These are phyloP conservation scores for Monopterus albus DNA, from an alignment of 2,113 vertebrate species.

Conservation along the genomic window DNA sequence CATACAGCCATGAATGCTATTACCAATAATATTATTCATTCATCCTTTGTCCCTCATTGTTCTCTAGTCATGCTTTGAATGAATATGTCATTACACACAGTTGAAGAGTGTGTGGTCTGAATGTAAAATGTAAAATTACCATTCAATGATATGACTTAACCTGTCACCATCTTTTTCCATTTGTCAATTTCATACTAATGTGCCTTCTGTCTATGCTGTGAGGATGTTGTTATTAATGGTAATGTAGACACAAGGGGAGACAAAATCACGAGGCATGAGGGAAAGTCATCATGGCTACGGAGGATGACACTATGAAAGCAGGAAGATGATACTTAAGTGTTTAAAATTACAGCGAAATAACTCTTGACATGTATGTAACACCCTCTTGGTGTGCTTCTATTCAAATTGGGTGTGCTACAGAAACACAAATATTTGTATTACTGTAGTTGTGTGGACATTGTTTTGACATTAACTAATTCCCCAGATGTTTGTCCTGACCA, in stretches of 20 bases:
- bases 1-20: constrained; percentile 35
- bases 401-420: neutral
- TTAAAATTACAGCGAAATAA: neutral
- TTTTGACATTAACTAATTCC: neutral
- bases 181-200: constrained; percentile 19
- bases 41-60: constrained; percentile 24
- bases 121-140: constrained; percentile 30
- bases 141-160: constrained; percentile 31
- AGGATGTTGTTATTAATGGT: constrained; percentile 12
- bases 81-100: constrained; percentile 28
- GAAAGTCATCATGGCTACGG: neutral
- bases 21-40: constrained; percentile 44
- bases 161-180: constrained; percentile 6
- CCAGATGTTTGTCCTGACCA: neutral
- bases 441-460: neutral
- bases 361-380: neutral
- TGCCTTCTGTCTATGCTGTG: neutral
- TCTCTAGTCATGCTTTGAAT: constrained; percentile 41
- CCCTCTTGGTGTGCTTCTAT: neutral
- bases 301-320: neutral
- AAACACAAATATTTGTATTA: neutral
- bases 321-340: neutral
- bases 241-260: constrained; percentile 10
- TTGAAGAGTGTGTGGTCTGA: constrained; percentile 46
- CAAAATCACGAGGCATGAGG: constrained; percentile 2